These are phyloP conservation scores for Pygoscelis adeliae DNA, from an alignment of 2,113 vertebrate species.

Conservation along the genomic window DNA sequence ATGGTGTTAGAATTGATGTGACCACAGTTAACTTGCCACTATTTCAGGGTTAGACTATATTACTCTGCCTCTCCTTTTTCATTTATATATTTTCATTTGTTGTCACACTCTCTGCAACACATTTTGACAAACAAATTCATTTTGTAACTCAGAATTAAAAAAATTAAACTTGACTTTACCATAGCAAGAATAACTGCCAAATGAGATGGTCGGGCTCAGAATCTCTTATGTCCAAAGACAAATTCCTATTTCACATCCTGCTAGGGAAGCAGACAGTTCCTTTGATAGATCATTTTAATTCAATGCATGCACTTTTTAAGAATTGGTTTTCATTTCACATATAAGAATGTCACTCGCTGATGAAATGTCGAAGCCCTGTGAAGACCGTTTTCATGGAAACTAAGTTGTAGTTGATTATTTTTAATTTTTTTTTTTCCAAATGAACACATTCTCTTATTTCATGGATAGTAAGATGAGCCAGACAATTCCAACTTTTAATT, in stretches of 20 bases:
- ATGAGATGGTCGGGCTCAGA: background rate
- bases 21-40: background rate
- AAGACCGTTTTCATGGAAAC: background rate
- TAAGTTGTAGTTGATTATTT: background rate
- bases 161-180: background rate
- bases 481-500: background rate
- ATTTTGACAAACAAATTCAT: background rate
- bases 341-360: background rate
- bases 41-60: background rate
- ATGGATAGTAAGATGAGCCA: background rate
- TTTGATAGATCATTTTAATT: constrained; percentile 33
- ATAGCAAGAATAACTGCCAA: background rate
- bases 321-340: background rate
- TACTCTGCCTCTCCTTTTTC: background rate
- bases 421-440: background rate
- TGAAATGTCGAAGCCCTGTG: constrained; percentile 7
- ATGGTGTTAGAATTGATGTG: background rate
- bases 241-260: background rate
- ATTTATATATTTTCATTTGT: background rate
- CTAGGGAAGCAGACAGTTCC: background rate
- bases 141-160: background rate
- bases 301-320: background rate
- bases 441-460: background rate
- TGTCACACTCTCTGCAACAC: background rate
- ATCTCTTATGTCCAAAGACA: background rate